A percentile compares a stretch with the other conserved stretches of the same genome.
These are phyloP conservation scores for Dryomyza anilis DNA, from an alignment of 2,888 invertebrate genomes.

Conservation along the genomic window DNA sequence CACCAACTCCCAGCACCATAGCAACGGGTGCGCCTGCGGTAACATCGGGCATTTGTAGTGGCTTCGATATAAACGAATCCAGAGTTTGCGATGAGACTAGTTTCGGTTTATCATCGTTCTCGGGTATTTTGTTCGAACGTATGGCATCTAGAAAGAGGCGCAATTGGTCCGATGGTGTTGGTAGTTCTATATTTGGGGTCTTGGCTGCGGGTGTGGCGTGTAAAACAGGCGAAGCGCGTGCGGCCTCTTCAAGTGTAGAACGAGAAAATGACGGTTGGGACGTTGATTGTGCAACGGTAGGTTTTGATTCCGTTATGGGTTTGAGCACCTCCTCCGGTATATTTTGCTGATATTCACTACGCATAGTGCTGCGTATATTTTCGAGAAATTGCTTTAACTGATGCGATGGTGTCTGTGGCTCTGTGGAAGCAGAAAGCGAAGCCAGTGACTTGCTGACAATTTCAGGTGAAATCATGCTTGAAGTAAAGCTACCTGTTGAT, in stretches of 20 bases:
- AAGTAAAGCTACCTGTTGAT: conserved; percentile 46
- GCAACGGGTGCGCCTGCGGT: conserved; percentile 41
- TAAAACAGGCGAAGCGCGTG: background rate
- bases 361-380: conserved; percentile 60
- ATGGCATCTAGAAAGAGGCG: conserved; percentile 60
- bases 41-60: conserved; percentile 55
- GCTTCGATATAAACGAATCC: conserved; percentile 55
- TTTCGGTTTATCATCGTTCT: conserved; percentile 51
- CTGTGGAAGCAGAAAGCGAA: conserved; percentile 47
- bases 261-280: too few relatives aligned
- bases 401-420: conserved; percentile 58
- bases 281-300: too few relatives aligned
- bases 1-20: conserved; percentile 24
- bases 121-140: conserved; percentile 59
- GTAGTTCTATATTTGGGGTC: conserved; percentile 42
- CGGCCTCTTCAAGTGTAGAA: background rate
- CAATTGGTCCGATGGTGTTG: conserved; percentile 61
- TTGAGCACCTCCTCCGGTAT: conserved; percentile 56
- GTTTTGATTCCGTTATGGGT: conserved; percentile 41
- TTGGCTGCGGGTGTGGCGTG: conserved; percentile 31
- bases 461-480: conserved; percentile 56
- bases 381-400: conserved; percentile 58
- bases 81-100: conserved; percentile 51
- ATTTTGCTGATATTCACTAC: conserved; percentile 55
- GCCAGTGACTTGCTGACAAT: conserved; percentile 57